Conservation (phyloP, 2,797 vertebrate species). For the Potorous gilbertii region DNA sequence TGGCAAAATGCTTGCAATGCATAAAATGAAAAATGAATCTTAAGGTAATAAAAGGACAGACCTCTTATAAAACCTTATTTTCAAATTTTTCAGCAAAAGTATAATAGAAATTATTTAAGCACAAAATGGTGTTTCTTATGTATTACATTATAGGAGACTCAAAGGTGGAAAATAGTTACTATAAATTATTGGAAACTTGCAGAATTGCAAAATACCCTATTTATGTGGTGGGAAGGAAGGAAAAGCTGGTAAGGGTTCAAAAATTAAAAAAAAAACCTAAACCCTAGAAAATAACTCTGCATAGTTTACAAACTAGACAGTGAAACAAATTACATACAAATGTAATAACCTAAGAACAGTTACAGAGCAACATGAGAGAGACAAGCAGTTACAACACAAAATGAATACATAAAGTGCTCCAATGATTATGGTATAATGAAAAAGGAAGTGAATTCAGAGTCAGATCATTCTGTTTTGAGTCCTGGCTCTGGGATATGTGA, state of each 20-base stretch:
- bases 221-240: neutral
- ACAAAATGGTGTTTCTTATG: neutral
- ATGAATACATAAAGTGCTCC: neutral
- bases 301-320: neutral
- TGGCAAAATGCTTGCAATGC: neutral
- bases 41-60: neutral
- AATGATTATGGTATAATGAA: neutral
- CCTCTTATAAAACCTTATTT: neutral
- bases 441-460: neutral
- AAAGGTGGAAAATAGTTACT: neutral
- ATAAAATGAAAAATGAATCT: accelerated
- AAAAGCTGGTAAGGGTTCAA: neutral
- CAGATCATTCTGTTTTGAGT: neutral
- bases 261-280: neutral
- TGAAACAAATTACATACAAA: neutral
- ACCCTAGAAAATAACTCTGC: neutral
- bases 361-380: neutral
- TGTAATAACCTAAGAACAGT: neutral
- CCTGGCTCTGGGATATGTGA: neutral
- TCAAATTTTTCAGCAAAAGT: neutral
- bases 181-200: neutral
- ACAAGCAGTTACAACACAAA: neutral
- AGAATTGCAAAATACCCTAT: neutral
- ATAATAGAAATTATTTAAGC: neutral
- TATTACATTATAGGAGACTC: neutral